Evolutionary conservation across 2,888 invertebrate genomes (phyloP), one percentile per base, ranked within the genome.

Genomic region (Callyntrura sp.): DNA sequence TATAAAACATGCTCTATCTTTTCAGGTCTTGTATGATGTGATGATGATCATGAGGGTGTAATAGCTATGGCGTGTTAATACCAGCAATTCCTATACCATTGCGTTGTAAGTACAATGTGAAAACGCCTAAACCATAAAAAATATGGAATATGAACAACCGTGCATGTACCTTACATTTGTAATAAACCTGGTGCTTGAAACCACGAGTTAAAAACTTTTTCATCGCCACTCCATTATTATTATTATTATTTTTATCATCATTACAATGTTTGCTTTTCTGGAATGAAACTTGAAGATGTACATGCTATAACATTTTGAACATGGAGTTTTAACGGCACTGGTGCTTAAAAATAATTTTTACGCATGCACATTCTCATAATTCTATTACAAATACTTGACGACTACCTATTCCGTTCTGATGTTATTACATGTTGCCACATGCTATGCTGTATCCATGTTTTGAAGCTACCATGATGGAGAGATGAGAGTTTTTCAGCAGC

Each of bases 401-500:
- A 62, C 6, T 23, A 20, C 25, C 23, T 6, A 6, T 25, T 9
- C 25, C 6, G 25, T 35, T 35, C 35, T 35, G 35, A 35, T 68
- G 35, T 35, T 57, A 35, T 12, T 17, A 57, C 17, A 45, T 35
- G 1, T 48, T 48, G 17, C 79, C 55, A 55, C 79, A 79, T 79
- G 79, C 35, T 57, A 35, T 35, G 35, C 35, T 35, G 35, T 35
- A 35, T 35, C 35, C 35, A 35, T 35, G 35, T 35, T 35, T 35
- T 35, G 35, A 6, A 35, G 35, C 57, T 57, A 3, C 28, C 25
- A 17, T 81, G 45, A 43, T 17, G 68, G 43, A 23, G 28, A 51
- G 20, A 82, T n/a, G 28, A 35, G 23, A 23, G 57, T 79, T 79
- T 79, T 79, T 43, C 45, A 51, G 83, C 83, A 83, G 65, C 45